A percentile compares a stretch with the other conserved stretches of the same genome.
These are phyloP conservation scores for Charadrius vociferus DNA, from an alignment of 2,113 vertebrate genomes.

Conservation along the genomic window DNA sequence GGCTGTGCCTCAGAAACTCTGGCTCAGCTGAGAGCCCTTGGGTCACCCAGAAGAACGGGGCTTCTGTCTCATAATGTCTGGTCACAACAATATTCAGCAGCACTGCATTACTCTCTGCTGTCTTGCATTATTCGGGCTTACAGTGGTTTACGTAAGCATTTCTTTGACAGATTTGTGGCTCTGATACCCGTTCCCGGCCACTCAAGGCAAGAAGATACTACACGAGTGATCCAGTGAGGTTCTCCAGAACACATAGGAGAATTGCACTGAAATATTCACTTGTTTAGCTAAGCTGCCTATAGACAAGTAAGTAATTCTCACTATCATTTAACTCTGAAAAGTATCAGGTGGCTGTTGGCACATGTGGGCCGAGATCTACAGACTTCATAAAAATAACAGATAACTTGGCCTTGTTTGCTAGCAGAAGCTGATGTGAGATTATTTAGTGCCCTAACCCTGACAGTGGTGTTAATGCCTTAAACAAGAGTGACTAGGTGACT, in stretches of 20 bases:
- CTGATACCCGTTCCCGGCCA: not conserved
- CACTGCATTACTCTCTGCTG: not conserved
- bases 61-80: not conserved
- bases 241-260: not conserved
- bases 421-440: not conserved
- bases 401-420: not conserved
- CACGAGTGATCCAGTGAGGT: not conserved
- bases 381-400: not conserved
- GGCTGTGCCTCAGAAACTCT: not conserved
- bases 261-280: not conserved
- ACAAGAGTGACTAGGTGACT: not conserved
- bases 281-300: not conserved
- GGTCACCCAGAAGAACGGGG: not conserved
- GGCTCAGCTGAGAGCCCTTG: not conserved
- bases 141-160: not conserved
- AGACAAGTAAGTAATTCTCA: not conserved
- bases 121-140: not conserved
- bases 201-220: constrained; percentile 2
- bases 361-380: not conserved
- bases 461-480: not conserved
- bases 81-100: not conserved
- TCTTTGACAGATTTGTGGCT: not conserved
- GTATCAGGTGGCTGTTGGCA: constrained; percentile 33
- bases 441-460: not conserved
- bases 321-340: not conserved